These are phyloP conservation scores for Actenoides hombroni DNA, from an alignment of 2,113 vertebrate genomes.

Conservation along the genomic window DNA sequence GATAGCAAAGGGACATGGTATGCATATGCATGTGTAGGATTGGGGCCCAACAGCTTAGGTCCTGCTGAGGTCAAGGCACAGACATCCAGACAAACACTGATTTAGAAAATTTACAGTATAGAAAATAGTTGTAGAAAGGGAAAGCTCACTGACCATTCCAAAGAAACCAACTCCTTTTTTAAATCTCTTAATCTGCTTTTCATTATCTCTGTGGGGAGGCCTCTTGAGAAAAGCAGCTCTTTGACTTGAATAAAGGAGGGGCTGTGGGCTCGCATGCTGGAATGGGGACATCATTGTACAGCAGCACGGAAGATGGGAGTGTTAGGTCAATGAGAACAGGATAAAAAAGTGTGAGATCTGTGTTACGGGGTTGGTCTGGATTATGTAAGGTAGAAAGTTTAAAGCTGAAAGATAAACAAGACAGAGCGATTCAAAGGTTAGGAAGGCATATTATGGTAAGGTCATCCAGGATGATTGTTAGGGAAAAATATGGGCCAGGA, in stretches of 20 bases:
- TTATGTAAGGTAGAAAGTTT: constrained; percentile 23
- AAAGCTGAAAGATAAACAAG: constrained; percentile 30
- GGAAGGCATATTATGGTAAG: not conserved
- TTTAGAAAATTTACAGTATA: constrained; percentile 63
- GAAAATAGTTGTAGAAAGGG: constrained; percentile 48
- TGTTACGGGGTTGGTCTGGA: constrained; percentile 12
- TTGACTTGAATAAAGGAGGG: constrained; percentile 67
- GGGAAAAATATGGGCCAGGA: not conserved
- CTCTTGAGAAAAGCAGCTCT: constrained; percentile 67
- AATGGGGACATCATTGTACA: constrained; percentile 46
- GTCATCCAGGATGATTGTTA: not conserved
- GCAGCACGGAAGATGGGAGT: not conserved
- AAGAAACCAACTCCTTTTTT: constrained; percentile 49
- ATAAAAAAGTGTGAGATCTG: constrained; percentile 51
- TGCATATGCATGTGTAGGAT: constrained; percentile 5
- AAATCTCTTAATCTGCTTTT: constrained; percentile 71
- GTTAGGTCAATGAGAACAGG: constrained; percentile 51
- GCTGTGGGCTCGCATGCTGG: constrained; percentile 14
- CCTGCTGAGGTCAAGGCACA: constrained; percentile 37
- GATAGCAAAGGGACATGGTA: not conserved
- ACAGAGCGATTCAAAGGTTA: not conserved
- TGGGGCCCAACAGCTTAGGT: constrained; percentile 24
- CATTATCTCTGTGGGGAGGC: constrained; percentile 68
- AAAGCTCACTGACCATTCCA: constrained; percentile 56
- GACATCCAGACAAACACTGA: constrained; percentile 36